Evolutionary conservation across 1,140 invertebrate species (phyloP).

Genomic region (Cydia strobilella): DNA sequence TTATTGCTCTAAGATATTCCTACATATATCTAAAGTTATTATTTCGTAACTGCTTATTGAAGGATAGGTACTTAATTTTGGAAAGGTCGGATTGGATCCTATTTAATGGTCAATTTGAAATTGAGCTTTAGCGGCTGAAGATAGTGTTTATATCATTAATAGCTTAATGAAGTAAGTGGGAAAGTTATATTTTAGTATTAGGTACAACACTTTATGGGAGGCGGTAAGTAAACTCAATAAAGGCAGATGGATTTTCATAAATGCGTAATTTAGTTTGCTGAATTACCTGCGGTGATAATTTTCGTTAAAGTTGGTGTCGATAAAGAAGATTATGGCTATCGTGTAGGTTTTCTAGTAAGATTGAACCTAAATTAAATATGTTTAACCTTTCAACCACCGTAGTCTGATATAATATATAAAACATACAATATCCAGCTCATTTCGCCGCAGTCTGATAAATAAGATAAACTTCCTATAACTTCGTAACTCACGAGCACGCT

Average conservation of each 20-base stretch:
- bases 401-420: no score
- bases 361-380: no score
- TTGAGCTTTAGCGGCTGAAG: neutral
- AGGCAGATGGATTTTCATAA: conserved; percentile 20
- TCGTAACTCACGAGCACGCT: no score
- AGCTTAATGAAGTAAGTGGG: neutral
- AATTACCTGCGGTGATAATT: neutral
- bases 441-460: no score
- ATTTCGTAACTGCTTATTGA: neutral
- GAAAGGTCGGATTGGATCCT: neutral
- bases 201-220: neutral
- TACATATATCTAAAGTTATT: neutral
- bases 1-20: neutral
- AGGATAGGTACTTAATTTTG: neutral
- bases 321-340: neutral
- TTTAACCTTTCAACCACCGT: no score
- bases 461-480: no score
- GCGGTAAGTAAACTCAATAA: conserved; percentile 30
- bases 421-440: no score
- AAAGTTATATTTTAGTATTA: neutral
- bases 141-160: neutral
- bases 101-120: neutral
- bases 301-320: neutral
- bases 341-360: neutral
- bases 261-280: neutral